Conservation (phyloP, 2,113 vertebrate species). For the Oxyruncus cristatus region DNA sequence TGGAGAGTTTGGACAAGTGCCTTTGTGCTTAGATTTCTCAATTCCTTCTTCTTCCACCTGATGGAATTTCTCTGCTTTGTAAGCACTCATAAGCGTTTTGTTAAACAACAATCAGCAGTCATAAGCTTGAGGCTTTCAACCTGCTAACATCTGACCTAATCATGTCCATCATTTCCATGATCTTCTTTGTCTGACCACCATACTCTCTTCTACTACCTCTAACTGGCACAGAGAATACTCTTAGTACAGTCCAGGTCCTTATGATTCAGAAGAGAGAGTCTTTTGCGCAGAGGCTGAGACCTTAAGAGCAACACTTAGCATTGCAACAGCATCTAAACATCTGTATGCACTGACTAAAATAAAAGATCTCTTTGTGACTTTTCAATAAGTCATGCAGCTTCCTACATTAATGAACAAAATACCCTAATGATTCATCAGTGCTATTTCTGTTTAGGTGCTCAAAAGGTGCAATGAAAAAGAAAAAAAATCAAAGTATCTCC, state of each 20-base stretch:
- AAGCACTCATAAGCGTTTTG: not conserved
- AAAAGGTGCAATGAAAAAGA: not conserved
- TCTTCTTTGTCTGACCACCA: not conserved
- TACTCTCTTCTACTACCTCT: not conserved
- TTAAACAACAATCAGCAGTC: not conserved
- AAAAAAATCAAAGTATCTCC: not conserved
- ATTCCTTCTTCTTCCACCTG: not conserved
- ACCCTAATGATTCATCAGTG: not conserved
- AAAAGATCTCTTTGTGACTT: not conserved
- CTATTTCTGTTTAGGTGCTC: not conserved
- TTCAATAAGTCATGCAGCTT: not conserved
- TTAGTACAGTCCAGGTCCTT: not conserved
- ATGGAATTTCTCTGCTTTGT: not conserved
- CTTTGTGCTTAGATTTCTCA: not conserved
- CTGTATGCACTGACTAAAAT: not conserved
- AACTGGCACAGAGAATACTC: not conserved
- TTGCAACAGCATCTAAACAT: not conserved
- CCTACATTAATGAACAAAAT: not conserved
- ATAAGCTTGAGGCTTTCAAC: not conserved
- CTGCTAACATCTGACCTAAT: not conserved
- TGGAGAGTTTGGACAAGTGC: not conserved
- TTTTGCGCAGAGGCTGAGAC: not conserved
- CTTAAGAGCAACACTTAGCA: not conserved
- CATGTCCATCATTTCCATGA: not conserved
- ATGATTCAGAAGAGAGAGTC: not conserved